phyloP scores from a whole-genome alignment of 2,888 invertebrate genomes.

The Tenthredo distinguenda region DNA sequence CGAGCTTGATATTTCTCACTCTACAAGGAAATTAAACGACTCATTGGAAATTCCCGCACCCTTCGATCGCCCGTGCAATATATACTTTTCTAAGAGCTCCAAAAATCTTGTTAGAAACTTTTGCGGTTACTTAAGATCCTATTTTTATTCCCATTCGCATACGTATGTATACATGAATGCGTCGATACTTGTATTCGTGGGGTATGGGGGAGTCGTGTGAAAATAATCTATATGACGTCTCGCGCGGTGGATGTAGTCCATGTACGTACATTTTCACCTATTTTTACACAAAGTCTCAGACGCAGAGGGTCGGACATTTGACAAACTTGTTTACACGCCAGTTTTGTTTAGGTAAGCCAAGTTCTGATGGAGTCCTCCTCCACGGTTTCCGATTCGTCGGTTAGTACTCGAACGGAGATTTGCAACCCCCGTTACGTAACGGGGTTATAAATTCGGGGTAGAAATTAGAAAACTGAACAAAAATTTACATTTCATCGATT shows the following conservation, averaged over 20 bases:
- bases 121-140: neutral
- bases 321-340: constrained; percentile 41
- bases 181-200: no score
- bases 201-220: no score
- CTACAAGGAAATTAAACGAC: constrained; percentile 41
- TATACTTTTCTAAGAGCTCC: neutral
- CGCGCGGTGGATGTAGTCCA: no score
- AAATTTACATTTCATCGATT: neutral
- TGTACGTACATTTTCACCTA: neutral
- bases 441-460: neutral
- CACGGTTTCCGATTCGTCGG: neutral
- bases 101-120: constrained; percentile 33
- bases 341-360: neutral
- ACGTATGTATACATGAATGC: neutral
- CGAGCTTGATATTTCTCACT: neutral
- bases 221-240: no score
- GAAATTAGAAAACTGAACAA: neutral
- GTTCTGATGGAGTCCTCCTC: neutral
- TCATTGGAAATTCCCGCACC: constrained; percentile 36
- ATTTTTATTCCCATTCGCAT: neutral
- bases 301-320: neutral
- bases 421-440: neutral
- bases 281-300: neutral
- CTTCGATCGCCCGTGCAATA: neutral
- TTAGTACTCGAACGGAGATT: neutral